A percentile compares a stretch with the other conserved stretches of the same genome.
phyloP scores from a whole-genome alignment of 2,888 invertebrate species.

The Drosophila austrosaltans region DNA sequence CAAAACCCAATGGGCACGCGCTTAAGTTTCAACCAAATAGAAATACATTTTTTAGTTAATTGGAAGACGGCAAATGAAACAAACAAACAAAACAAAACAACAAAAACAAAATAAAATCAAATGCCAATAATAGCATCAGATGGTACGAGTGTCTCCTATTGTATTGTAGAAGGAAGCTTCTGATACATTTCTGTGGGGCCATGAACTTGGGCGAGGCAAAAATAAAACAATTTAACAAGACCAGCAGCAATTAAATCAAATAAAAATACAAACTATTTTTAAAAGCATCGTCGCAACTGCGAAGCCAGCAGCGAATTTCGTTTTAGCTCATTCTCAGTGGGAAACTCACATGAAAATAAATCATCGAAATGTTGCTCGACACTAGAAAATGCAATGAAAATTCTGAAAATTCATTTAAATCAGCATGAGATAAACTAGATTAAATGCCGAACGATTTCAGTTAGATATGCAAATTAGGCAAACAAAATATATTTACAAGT shows the following conservation, averaged over 20 bases:
- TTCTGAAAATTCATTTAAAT: neutral
- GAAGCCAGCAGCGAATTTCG: constrained; percentile 35
- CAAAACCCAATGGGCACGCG: constrained; percentile 23
- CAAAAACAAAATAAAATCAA: constrained; percentile 26
- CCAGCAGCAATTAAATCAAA: constrained; percentile 70
- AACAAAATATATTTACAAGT: too few relatives aligned
- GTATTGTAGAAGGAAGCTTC: constrained; percentile 55
- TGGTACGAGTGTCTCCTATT: constrained; percentile 35
- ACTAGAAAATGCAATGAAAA: neutral
- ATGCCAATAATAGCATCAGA: constrained; percentile 28
- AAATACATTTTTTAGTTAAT: constrained; percentile 6
- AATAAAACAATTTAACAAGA: constrained; percentile 69
- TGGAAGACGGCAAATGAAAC: neutral
- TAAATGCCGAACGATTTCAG: neutral
- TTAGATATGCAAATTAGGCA: neutral
- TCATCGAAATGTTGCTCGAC: constrained; percentile 52
- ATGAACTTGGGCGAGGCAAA: constrained; percentile 67
- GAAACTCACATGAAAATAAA: constrained; percentile 59
- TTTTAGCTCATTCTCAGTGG: constrained; percentile 25
- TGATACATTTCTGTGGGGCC: constrained; percentile 55
- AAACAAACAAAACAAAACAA: neutral
- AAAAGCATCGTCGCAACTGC: constrained; percentile 50
- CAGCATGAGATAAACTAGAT: neutral
- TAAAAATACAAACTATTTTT: constrained; percentile 62
- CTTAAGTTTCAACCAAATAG: neutral